These are phyloP conservation scores for Loxodonta africana DNA, from an alignment of 2,113 vertebrate genomes.

Conservation along the genomic window DNA sequence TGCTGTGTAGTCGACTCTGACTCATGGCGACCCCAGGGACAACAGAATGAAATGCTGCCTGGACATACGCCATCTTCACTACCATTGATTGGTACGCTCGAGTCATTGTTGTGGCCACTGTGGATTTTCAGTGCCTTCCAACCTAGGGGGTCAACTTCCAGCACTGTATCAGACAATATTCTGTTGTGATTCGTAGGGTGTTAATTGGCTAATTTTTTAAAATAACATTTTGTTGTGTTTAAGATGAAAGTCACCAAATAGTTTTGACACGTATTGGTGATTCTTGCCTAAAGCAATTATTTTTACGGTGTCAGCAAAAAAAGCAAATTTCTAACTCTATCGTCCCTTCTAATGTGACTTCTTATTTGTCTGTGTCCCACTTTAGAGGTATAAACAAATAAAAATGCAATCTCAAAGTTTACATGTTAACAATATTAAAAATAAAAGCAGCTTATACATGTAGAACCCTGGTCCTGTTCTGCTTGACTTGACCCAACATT, in stretches of 20 bases:
- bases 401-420: constrained; percentile 5
- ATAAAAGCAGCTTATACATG: background rate
- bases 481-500: background rate
- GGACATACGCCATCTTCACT: too few relatives aligned
- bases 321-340: background rate
- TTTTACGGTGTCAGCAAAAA: background rate
- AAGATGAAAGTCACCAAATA: background rate
- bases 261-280: background rate
- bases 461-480: background rate
- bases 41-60: too few relatives aligned
- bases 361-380: background rate
- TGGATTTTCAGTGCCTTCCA: background rate
- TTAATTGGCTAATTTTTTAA: background rate
- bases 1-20: too few relatives aligned
- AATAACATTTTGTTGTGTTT: background rate
- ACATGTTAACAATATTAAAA: background rate
- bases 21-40: too few relatives aligned
- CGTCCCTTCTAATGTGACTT: constrained; percentile 2
- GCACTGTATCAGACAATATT: background rate
- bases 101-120: background rate
- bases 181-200: background rate
- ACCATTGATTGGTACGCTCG: too few relatives aligned
- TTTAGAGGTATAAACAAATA: background rate
- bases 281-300: background rate
- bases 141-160: background rate